A percentile compares a stretch with the other conserved stretches of the same genome.
Conservation (phyloP, 2,797 vertebrate genomes). For the Helostoma temminkii region DNA sequence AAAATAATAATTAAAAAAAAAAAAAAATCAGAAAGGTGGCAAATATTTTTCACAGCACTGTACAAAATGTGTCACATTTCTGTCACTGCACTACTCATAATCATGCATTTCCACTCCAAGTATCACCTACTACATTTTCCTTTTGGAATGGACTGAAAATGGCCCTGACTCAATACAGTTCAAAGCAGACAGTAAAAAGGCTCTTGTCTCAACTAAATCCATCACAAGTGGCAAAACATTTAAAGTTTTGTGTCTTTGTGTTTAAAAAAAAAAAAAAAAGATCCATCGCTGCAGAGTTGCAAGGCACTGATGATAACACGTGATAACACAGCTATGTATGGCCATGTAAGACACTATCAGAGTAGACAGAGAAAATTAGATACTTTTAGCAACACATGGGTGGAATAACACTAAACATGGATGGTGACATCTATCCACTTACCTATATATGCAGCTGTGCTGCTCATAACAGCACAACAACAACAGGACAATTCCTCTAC, state of each 20-base stretch:
- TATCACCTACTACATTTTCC: not conserved
- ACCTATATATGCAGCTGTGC: not conserved
- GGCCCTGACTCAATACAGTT: not conserved
- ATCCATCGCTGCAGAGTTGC: not conserved
- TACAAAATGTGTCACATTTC: too few species aligned
- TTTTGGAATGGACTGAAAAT: not conserved
- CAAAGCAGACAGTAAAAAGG: not conserved
- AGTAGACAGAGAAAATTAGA: conserved; percentile 1
- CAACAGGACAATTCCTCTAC: too few species aligned
- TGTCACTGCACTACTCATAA: conserved; percentile 1
- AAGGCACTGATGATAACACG: not conserved
- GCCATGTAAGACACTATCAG: conserved; percentile 13
- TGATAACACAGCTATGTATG: conserved; percentile 52
- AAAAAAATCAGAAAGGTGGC: too few species aligned
- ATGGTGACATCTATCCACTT: not conserved
- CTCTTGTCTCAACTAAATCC: conserved; percentile 8
- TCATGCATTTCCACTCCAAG: not conserved
- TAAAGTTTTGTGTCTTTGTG: not conserved
- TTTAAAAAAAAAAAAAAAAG: not conserved
- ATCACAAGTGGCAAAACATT: conserved; percentile 4
- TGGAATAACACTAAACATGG: not conserved
- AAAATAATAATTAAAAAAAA: too few species aligned
- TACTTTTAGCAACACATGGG: too few species aligned
- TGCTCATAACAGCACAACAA: not conserved
- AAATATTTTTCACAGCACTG: too few species aligned